Evolutionary conservation across 2,888 invertebrate genomes (phyloP), one percentile per base, ranked within the genome.

Genomic region (Hybos culiciformis): DNA sequence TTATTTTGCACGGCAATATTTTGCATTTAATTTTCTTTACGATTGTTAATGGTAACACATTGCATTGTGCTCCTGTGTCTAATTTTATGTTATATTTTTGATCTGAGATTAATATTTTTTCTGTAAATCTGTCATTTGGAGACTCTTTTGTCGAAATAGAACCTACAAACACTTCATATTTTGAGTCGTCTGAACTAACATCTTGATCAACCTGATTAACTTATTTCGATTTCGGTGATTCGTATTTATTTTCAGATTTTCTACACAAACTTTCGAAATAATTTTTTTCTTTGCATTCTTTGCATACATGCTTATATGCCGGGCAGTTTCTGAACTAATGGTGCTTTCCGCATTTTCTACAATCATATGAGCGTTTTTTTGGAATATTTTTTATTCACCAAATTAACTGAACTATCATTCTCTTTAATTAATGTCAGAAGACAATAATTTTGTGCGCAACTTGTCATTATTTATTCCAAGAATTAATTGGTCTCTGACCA

Each of bases 401-500:
- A 14, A 41, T 41, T 33, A 12, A 41, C 12, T 7, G 33, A 8
- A 31, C 23, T 23, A 23, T 23, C 23, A 23, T 9, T 23, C 9
- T 23, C 23, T 36, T 17, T 36, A 11, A 5, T 19, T 42, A 29
- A 42, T 21, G 17, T 45, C 41, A 32, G 26, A 40, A 31, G 43
- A 39, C 12, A 49, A 34, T 26, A 47, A 37, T 43, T 45, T 42
- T 37, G 45, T 48, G 24, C 41, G 39, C n/a, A 47, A 14, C 29
- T 39, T 37, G 14, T 43, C 43, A 18, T 39, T 40, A 12, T 37
- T 37, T 9, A 43, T 46, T 20, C 46, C 46, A 9, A 46, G 36
- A 37, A 50, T 41, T 33, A 50, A 36, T 20, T 42, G 38, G 37
- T 50, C 50, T 34, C 39, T 9, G n/a, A 48, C 26, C n/a, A 51